A percentile compares a stretch with the other conserved stretches of the same genome.
Evolutionary conservation across 2,113 vertebrate species (phyloP).

Genomic region (Myotis lucifugus): DNA sequence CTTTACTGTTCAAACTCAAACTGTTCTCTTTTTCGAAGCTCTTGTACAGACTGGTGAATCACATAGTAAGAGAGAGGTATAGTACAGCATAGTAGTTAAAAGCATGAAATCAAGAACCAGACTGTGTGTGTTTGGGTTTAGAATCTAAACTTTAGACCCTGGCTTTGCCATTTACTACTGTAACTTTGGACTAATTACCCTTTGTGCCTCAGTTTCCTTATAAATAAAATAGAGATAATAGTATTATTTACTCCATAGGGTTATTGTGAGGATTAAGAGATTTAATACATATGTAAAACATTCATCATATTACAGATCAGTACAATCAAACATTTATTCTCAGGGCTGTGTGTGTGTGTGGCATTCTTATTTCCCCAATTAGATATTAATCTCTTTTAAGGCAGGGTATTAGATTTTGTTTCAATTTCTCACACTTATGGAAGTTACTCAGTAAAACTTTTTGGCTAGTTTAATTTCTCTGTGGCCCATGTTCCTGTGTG

Average conservation of each 20-base stretch:
- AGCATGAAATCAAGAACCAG: not conserved
- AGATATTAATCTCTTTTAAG: slow-evolving; percentile 5
- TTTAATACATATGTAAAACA: not conserved
- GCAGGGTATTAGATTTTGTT: not conserved
- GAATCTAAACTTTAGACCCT: slow-evolving; percentile 15
- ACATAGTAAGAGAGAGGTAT: not conserved
- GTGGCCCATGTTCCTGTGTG: not conserved
- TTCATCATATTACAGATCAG: slow-evolving; percentile 5
- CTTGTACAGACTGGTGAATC: not conserved
- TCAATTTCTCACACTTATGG: not conserved
- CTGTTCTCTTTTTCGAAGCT: not conserved
- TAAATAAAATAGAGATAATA: slow-evolving; percentile 28
- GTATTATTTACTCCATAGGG: not conserved
- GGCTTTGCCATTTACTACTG: not conserved
- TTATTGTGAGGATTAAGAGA: slow-evolving; percentile 51
- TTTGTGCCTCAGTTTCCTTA: slow-evolving; percentile 49
- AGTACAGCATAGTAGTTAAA: not conserved
- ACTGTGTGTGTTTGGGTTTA: not conserved
- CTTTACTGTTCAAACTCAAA: not conserved
- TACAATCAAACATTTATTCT: not conserved
- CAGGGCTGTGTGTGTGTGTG: not conserved
- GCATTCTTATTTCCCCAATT: not conserved
- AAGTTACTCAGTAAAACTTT: slow-evolving; percentile 28
- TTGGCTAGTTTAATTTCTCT: slow-evolving; percentile 53
- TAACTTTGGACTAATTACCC: not conserved